phyloP scores from a whole-genome alignment of 1,140 invertebrate genomes.

The Listronotus oregonensis region DNA sequence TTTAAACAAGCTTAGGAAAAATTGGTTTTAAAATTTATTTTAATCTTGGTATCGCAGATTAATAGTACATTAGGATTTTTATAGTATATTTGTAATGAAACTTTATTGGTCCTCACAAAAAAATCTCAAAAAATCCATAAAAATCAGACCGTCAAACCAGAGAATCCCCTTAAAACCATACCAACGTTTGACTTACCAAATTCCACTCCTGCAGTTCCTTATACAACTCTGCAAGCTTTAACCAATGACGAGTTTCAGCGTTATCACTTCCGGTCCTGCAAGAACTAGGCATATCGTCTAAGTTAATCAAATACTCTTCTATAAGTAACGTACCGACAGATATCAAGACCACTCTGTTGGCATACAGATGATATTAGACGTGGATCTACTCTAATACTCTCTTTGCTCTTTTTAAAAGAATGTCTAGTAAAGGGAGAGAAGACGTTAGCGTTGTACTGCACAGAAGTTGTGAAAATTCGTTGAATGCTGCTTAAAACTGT shows the following conservation, averaged over 20 bases:
- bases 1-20: too few species aligned
- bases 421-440: slow-evolving; percentile 65
- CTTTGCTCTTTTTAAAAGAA: slow-evolving; percentile 52
- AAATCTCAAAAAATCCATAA: too few species aligned
- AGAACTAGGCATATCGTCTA: slow-evolving; percentile 42
- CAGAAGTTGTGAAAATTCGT: slow-evolving; percentile 57
- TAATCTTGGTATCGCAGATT: too few species aligned
- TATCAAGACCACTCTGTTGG: slow-evolving; percentile 56
- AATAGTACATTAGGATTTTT: too few species aligned
- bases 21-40: too few species aligned
- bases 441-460: slow-evolving; percentile 58
- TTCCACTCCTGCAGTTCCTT: slow-evolving; percentile 67
- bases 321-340: slow-evolving; percentile 64
- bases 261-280: slow-evolving; percentile 45
- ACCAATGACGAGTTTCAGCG: slow-evolving; percentile 55
- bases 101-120: too few species aligned
- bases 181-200: too few species aligned
- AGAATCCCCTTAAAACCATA: too few species aligned
- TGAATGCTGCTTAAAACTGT: slow-evolving; percentile 55
- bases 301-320: slow-evolving; percentile 62
- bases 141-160: too few species aligned
- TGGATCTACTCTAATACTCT: slow-evolving; percentile 52
- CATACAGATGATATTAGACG: slow-evolving; percentile 54
- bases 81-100: too few species aligned
- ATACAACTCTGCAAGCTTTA: slow-evolving; percentile 64